phyloP scores from a whole-genome alignment of 2,113 vertebrate species.

The Microcebus tavaratra region DNA sequence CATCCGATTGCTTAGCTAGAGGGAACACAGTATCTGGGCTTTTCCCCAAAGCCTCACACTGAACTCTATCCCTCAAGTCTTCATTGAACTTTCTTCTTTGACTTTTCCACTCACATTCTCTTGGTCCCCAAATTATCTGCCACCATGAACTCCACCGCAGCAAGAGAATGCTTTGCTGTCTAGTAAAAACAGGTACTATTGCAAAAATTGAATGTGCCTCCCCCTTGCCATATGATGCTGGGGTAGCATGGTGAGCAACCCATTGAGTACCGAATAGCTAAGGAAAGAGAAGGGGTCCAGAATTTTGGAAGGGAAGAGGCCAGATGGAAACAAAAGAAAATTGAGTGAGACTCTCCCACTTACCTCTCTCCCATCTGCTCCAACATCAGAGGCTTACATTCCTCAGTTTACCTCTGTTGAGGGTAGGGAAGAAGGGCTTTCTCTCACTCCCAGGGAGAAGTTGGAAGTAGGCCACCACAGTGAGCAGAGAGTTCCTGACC shows the following conservation, averaged over 20 bases:
- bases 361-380: background rate
- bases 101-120: background rate
- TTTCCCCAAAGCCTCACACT: background rate
- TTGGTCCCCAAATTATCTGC: background rate
- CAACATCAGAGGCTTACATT: too few relatives aligned
- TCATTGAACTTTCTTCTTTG: background rate
- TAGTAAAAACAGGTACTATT: background rate
- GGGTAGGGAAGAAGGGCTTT: background rate
- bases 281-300: background rate
- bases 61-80: background rate
- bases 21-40: background rate
- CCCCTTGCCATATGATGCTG: background rate
- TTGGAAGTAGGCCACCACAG: too few relatives aligned
- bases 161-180: background rate
- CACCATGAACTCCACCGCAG: background rate
- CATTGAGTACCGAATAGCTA: background rate
- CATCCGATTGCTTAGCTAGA: background rate
- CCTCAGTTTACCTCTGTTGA: background rate
- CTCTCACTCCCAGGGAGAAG: background rate
- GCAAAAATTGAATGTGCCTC: background rate
- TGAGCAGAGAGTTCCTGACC: background rate
- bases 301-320: background rate
- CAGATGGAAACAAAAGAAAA: background rate
- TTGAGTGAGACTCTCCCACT: background rate
- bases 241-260: background rate